These are phyloP conservation scores for Enteromius anoplus DNA, from an alignment of 2,797 vertebrate species.

Conservation along the genomic window DNA sequence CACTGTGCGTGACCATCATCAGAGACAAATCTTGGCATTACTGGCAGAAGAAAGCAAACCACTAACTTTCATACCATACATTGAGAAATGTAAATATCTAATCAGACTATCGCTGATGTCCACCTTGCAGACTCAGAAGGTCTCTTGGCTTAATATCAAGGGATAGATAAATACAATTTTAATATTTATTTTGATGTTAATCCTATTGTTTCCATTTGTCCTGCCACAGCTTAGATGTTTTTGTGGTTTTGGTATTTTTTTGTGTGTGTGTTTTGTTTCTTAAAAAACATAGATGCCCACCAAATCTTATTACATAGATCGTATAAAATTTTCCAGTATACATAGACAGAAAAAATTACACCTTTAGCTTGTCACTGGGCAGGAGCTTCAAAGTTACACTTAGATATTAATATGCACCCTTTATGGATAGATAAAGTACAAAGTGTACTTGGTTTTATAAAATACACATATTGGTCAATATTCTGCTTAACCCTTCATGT, in stretches of 20 bases:
- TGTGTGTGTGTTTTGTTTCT: background rate
- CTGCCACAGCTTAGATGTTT: conserved; percentile 2
- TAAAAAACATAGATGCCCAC: background rate
- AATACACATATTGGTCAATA: background rate
- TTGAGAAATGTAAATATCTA: conserved; percentile 1
- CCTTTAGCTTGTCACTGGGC: conserved; percentile 2
- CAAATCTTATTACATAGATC: background rate
- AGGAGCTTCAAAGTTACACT: background rate
- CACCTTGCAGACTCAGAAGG: background rate
- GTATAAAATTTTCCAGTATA: background rate
- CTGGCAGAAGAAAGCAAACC: background rate
- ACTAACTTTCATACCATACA: conserved; percentile 8
- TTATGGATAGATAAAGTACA: background rate
- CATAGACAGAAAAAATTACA: too few species aligned
- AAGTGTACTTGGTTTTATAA: background rate
- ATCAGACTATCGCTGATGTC: background rate
- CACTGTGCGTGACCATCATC: conserved; percentile 4
- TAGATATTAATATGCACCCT: background rate
- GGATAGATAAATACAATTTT: conserved; percentile 25
- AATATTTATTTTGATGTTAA: conserved; percentile 23
- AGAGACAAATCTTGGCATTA: conserved; percentile 8
- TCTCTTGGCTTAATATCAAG: background rate
- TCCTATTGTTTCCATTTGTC: conserved; percentile 4
- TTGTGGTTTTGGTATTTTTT: background rate
- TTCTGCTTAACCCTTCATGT: background rate